Conservation (phyloP, 2,888 invertebrate species). For the Tenthredo amoena region DNA sequence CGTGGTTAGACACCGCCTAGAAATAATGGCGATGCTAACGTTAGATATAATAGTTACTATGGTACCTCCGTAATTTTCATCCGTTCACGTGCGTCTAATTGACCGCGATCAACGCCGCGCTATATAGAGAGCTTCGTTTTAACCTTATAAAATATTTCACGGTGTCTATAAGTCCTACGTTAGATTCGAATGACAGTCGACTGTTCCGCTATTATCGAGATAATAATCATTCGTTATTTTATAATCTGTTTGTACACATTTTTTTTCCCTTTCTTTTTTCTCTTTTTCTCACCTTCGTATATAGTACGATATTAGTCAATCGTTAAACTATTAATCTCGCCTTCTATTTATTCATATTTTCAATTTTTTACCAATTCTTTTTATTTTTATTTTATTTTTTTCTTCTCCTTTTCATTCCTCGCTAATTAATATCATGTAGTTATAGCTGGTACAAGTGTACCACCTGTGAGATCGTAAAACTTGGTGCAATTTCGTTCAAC, state of each 20-base stretch:
- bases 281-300: neutral
- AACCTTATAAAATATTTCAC: constrained; percentile 16
- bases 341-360: neutral
- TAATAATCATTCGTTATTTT: constrained; percentile 11
- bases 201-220: neutral
- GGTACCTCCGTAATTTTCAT: constrained; percentile 33
- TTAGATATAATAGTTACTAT: constrained; percentile 35
- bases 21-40: constrained; percentile 39
- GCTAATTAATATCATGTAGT: neutral
- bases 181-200: neutral
- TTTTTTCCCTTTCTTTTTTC: neutral
- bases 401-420: neutral
- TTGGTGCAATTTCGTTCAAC: neutral
- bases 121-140: neutral
- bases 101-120: constrained; percentile 39
- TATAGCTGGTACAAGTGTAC: neutral
- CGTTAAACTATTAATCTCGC: neutral
- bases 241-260: neutral
- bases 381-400: neutral
- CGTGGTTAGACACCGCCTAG: constrained; percentile 51
- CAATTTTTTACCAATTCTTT: neutral
- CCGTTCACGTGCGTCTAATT: constrained; percentile 52
- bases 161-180: neutral
- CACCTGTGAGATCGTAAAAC: neutral
- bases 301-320: neutral